Evolutionary conservation across 1,140 invertebrate genomes (phyloP).

Genomic region (Drosophila busckii): DNA sequence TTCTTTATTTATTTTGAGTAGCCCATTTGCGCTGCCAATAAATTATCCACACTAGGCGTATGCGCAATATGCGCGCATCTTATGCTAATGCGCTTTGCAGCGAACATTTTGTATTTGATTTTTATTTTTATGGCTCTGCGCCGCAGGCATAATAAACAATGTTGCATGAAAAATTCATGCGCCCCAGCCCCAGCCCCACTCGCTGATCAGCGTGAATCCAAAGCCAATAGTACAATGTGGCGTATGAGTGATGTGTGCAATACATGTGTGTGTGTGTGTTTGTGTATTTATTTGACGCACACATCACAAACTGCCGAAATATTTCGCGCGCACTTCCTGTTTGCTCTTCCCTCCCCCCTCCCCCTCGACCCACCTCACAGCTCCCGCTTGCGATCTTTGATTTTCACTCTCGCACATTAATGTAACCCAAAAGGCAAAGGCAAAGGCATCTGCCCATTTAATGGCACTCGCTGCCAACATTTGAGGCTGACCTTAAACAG

Average conservation of each 20-base stretch:
- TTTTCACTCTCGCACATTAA: no score
- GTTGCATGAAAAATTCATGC: constrained; percentile 40
- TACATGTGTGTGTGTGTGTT: constrained; percentile 1
- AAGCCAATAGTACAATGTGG: constrained; percentile 47
- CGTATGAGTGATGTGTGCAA: constrained; percentile 47
- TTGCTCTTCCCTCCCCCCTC: not conserved
- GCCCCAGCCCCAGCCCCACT: no score
- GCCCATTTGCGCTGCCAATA: constrained; percentile 30
- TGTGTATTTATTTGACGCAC: not conserved
- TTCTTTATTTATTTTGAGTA: no score
- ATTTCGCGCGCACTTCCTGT: not conserved
- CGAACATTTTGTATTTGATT: constrained; percentile 3
- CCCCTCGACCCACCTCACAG: no score
- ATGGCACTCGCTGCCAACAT: no score
- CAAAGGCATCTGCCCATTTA: no score
- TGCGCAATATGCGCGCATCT: constrained; percentile 35
- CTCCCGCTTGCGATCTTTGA: no score
- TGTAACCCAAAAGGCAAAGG: no score
- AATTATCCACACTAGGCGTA: constrained; percentile 6
- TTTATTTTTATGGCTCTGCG: constrained; percentile 27
- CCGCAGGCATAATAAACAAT: constrained; percentile 23
- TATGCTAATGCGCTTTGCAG: constrained; percentile 33
- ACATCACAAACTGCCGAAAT: constrained; percentile 1
- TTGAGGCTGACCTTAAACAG: no score
- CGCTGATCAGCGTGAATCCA: no score